These are phyloP conservation scores for Boulengerochromis microlepis DNA, from an alignment of 2,113 vertebrate species.

Conservation along the genomic window DNA sequence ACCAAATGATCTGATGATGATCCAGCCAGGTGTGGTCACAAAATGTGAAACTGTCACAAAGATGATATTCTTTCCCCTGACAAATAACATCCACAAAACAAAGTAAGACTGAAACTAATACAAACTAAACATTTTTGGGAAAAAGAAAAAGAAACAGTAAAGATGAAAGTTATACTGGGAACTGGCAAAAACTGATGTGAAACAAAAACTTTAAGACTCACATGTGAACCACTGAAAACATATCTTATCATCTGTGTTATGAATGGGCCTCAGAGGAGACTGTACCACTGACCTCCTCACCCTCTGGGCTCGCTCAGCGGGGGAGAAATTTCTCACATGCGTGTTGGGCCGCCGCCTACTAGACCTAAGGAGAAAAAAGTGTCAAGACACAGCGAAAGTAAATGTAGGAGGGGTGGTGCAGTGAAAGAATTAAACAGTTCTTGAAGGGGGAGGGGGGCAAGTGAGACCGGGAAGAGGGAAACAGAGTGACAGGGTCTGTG, in stretches of 20 bases:
- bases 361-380: slow-evolving; percentile 15
- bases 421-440: not conserved
- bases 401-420: not conserved
- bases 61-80: not conserved
- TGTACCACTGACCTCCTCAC: slow-evolving; percentile 1
- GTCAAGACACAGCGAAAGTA: not conserved
- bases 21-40: not conserved
- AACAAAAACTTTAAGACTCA: not conserved
- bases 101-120: not conserved
- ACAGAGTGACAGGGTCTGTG: not conserved
- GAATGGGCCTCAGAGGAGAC: not conserved
- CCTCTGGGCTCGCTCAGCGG: slow-evolving; percentile 3
- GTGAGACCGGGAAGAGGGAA: not conserved
- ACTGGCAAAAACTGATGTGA: not conserved
- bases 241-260: not conserved
- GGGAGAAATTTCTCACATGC: slow-evolving; percentile 45
- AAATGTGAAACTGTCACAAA: not conserved
- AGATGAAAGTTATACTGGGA: not conserved
- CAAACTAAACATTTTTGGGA: not conserved
- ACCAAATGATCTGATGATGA: not conserved
- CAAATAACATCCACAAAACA: not conserved
- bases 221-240: not conserved
- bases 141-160: not conserved
- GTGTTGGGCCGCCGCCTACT: slow-evolving; percentile 2
- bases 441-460: not conserved